Evolutionary conservation across 2,113 vertebrate species (phyloP), one percentile per base, ranked within the genome.

Genomic region (Melozone crissalis): DNA sequence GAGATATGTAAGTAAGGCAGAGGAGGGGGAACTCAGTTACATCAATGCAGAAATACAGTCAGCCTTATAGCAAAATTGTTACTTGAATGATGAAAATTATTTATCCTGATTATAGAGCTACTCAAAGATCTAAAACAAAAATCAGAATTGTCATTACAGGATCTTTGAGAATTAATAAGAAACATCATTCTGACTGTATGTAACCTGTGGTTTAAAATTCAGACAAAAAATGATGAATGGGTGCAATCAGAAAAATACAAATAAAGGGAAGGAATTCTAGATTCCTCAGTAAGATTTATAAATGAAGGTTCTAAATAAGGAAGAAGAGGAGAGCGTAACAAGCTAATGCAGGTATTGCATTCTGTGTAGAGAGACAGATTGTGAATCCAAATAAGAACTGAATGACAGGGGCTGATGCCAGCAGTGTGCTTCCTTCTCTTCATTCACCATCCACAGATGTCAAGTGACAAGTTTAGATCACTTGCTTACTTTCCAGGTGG

Each of bases 81-180:
- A 66, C 54, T 93, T 1, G 0, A 67, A 63, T 89, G 37, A 76
- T 87, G 49, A 65, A 52, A 91, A 89, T 65, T 84, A 83, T 72
- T 91, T 94, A 66, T 79, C 54, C 37, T 62, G 71, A 41, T 75
- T 85, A 26, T 37, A 85, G 39, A 82, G 39, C 37, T 54, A 79
- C 26, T 18, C 35, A 69, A 58, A 86, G 27, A 68, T 63, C 55
- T 87, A 79, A 94, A 94, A 80, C 59, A 93, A 94, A 97, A 92
- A 89, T 91, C 49, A 89, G 81, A 75, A 31, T 73, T 18, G 5
- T 73, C 41, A 20, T 82, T 62, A 67, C 31, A 75, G 21, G 11
- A 28, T 78, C 61, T 84, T 94, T 79, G 35, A 59, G 59, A 89
- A 67, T 71, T 43, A 31, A 10, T 75, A 79, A 89, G 73, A 75